Evolutionary conservation across 2,888 invertebrate species (phyloP), one percentile per base, ranked within the genome.

Genomic region (Stenodera caucasica): DNA sequence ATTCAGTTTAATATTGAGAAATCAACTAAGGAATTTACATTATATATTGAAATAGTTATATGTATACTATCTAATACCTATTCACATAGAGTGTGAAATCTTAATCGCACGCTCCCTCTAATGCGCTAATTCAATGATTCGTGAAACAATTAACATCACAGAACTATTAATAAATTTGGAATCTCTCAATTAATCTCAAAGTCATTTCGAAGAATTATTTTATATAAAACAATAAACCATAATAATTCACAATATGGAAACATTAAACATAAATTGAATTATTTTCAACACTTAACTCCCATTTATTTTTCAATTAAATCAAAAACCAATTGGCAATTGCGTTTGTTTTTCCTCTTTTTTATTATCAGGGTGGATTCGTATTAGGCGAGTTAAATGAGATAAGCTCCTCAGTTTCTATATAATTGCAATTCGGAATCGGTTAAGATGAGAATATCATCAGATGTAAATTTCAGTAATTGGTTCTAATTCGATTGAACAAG

Each of bases 391-490:
- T 40, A 18, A 21, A 40, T 18, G 18, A 21, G 40, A 40, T 21
- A 40, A 40, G 4, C 40, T 40, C 2, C 5, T 9, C 5, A 40
- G 40, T 40, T 40, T 3, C 18, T 40, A 7, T 40, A 40, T 40
- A 18, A 40, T 40, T 40, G 37, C 40, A 18, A 40, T 40, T 40
- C 7, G 21, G 40, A 9, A 4, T 18, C 18, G 18, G 40, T 40
- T 18, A 40, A 40, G 40, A 40, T 40, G 18, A 18, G 40, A 40
- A 40, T 18, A 40, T 18, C 2, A 40, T 40, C 40, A 40, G 40
- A 40, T 40, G 18, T 40, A 40, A 40, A 40, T 40, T 40, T 40
- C 40, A 40, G 40, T 40, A 40, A 40, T 40, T 40, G 40, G 9
- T 4, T 40, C 11, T 18, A 40, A 40, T 40, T 40, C 9, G 40